Evolutionary conservation across 2,113 vertebrate species (phyloP).

Genomic region (Poicephalus meyeri): DNA sequence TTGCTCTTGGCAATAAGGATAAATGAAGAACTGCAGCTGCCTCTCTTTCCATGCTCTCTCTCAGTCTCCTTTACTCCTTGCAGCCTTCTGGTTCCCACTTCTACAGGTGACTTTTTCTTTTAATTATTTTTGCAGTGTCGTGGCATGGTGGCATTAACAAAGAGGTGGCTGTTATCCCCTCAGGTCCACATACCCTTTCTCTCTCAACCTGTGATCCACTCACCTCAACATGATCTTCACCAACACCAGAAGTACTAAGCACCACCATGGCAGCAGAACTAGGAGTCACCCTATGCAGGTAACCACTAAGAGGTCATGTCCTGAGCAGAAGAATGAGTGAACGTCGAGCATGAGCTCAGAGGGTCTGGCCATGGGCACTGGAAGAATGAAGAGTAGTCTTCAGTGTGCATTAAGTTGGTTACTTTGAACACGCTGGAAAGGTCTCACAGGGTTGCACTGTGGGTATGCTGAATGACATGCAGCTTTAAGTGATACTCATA

Average conservation of each 20-base stretch:
- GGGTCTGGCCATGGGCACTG: not conserved
- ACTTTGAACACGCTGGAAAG: not conserved
- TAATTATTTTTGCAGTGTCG: not conserved
- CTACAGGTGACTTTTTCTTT: not conserved
- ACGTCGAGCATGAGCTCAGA: rapidly evolving
- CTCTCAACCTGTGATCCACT: not conserved
- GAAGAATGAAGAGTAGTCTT: not conserved
- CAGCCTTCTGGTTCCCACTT: not conserved
- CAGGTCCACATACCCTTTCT: not conserved
- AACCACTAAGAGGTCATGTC: not conserved
- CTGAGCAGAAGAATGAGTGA: not conserved
- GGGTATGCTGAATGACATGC: not conserved
- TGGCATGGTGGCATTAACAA: not conserved
- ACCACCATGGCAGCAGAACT: not conserved
- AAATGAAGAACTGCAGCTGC: not conserved
- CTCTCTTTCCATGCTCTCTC: not conserved
- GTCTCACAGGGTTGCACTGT: rapidly evolving
- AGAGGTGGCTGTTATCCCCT: not conserved
- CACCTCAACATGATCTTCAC: not conserved
- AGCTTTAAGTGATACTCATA: not conserved
- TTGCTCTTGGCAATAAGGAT: not conserved
- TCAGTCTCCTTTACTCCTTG: not conserved
- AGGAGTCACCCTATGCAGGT: not conserved
- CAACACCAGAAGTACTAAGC: not conserved
- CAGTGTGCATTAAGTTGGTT: not conserved